phyloP scores from a whole-genome alignment of 1,140 invertebrate genomes.

The roundworm (Caenorhabditis elegans) region DNA sequence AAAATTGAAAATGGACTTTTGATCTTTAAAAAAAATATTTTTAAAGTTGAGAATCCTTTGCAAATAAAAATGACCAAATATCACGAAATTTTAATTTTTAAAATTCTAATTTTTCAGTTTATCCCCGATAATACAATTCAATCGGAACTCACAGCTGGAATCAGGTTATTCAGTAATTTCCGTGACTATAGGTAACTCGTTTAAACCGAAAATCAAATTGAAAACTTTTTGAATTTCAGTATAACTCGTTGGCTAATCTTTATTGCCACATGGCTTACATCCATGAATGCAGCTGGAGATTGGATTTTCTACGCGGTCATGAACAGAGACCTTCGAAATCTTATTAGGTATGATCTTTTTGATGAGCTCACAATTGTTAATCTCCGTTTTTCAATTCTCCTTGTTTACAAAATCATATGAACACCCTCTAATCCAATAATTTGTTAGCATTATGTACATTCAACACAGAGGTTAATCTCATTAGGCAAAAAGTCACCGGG shows the following conservation, averaged over 20 bases:
- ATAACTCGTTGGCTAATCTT: slow-evolving; percentile 54
- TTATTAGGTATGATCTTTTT: slow-evolving; percentile 58
- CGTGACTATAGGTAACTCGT: slow-evolving; percentile 33
- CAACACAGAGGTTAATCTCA: neutral
- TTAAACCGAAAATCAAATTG: neutral
- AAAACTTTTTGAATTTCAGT: slow-evolving; percentile 27
- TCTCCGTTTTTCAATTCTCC: neutral
- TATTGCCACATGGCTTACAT: slow-evolving; percentile 60
- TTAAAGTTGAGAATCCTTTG: too few species aligned
- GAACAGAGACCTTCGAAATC: slow-evolving; percentile 61
- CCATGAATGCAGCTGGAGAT: slow-evolving; percentile 61
- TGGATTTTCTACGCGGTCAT: slow-evolving; percentile 66
- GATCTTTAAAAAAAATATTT: too few species aligned
- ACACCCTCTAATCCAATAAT: slow-evolving; percentile 18
- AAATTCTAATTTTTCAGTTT: slow-evolving; percentile 12
- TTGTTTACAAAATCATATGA: slow-evolving; percentile 13
- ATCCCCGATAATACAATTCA: slow-evolving; percentile 11
- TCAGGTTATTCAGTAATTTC: slow-evolving; percentile 47
- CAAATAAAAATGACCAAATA: too few species aligned
- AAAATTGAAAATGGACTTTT: neutral
- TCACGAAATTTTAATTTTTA: too few species aligned
- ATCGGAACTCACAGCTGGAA: slow-evolving; percentile 35
- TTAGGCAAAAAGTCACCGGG: neutral
- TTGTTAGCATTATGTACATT: neutral
- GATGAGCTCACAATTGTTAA: neutral